Evolutionary conservation across 2,888 invertebrate species (phyloP).

Genomic region (Drosophila neoperkinsi): DNA sequence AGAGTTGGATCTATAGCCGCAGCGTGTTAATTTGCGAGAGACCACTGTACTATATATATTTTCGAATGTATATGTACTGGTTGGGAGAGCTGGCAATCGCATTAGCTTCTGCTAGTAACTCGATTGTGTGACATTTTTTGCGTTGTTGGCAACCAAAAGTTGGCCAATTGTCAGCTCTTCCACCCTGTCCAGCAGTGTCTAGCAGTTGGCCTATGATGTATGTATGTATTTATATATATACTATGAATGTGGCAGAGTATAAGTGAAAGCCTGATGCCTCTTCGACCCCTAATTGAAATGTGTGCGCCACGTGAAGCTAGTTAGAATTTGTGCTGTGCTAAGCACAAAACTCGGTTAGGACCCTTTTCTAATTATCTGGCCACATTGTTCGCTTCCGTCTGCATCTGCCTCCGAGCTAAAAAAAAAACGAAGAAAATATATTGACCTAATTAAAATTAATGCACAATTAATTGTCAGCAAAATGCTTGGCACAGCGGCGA

Average conservation of each 20-base stretch:
- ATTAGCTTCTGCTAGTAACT: conserved; percentile 25
- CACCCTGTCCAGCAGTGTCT: neutral
- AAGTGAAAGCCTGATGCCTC: conserved; percentile 1
- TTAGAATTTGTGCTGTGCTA: conserved; percentile 45
- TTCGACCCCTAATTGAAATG: conserved; percentile 59
- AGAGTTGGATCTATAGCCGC: too few species aligned
- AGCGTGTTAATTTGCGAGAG: neutral
- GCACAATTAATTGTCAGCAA: conserved; percentile 71
- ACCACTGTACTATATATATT: conserved; percentile 7
- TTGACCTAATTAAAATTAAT: conserved; percentile 71
- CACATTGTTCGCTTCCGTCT: conserved; percentile 19
- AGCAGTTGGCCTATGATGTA: conserved; percentile 17
- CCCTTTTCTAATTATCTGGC: conserved; percentile 52
- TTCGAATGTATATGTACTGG: neutral
- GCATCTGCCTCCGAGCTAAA: conserved; percentile 1
- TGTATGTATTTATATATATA: conserved; percentile 1
- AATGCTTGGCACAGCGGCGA: conserved; percentile 31
- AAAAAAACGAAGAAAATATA: conserved; percentile 37
- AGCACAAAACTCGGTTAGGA: conserved; percentile 36
- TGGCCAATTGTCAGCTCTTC: conserved; percentile 23
- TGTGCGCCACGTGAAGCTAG: conserved; percentile 23
- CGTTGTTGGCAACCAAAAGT: conserved; percentile 34
- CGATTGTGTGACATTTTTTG: conserved; percentile 41
- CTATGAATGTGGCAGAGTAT: neutral
- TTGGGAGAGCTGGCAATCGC: conserved; percentile 19